phyloP scores from a whole-genome alignment of 2,113 vertebrate genomes.

The Amia ocellicauda region DNA sequence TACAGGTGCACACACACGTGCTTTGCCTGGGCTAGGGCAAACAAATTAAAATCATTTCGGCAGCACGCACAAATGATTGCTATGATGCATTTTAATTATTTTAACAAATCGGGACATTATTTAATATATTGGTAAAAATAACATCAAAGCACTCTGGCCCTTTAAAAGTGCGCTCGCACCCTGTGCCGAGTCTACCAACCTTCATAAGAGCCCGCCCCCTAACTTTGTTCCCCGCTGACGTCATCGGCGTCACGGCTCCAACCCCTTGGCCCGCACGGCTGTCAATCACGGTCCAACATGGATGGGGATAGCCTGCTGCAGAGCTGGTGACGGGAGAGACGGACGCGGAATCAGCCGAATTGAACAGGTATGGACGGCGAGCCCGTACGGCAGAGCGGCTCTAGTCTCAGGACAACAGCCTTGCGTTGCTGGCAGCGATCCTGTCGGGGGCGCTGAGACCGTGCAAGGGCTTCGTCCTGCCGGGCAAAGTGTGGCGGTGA shows the following conservation, averaged over 20 bases:
- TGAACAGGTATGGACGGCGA: slow-evolving; percentile 48
- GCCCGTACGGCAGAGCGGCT: not conserved
- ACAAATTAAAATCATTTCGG: no score
- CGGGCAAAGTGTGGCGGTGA: no score
- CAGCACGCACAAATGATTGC: no score
- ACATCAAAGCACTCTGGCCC: not conserved
- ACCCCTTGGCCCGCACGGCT: slow-evolving; percentile 30
- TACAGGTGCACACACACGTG: no score
- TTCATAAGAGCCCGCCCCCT: not conserved
- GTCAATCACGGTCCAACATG: slow-evolving; percentile 62
- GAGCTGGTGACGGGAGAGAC: slow-evolving; percentile 40
- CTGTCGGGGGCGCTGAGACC: not conserved
- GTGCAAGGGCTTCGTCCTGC: not conserved
- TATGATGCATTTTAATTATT: no score
- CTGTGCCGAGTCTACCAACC: slow-evolving; percentile 12
- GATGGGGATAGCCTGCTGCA: slow-evolving; percentile 53
- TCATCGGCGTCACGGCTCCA: slow-evolving; percentile 42
- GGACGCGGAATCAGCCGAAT: slow-evolving; percentile 44
- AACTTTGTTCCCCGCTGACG: slow-evolving; percentile 20
- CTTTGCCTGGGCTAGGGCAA: no score
- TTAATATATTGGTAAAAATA: no score
- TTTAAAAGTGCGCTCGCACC: not conserved
- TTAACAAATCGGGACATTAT: no score
- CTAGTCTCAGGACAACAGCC: no score
- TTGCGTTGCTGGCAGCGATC: not conserved